These are phyloP conservation scores for Ferdinandea cuprea DNA, from an alignment of 2,888 invertebrate species.

Conservation along the genomic window DNA sequence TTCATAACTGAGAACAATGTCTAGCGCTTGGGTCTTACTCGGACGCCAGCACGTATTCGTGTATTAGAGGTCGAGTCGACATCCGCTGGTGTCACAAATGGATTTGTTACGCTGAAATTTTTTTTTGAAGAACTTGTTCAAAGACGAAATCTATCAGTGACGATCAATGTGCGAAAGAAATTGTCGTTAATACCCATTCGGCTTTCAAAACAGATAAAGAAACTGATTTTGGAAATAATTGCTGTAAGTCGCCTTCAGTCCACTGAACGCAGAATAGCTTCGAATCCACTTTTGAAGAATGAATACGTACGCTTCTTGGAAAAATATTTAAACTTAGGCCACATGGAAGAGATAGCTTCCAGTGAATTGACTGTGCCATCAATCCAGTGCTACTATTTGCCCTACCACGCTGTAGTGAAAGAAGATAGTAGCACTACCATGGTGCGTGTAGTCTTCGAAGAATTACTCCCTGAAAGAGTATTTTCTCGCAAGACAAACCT, in stretches of 20 bases:
- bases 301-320: slow-evolving; percentile 12
- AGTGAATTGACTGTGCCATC: background rate
- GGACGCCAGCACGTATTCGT: background rate
- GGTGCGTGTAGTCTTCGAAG: background rate
- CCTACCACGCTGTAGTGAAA: no score
- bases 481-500: background rate
- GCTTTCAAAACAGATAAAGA: background rate
- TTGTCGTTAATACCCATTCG: background rate
- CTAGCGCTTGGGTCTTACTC: background rate
- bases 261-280: slow-evolving; percentile 1
- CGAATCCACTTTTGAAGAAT: background rate
- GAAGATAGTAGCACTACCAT: no score
- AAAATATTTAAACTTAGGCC: background rate
- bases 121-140: background rate
- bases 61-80: background rate
- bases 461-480: background rate
- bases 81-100: background rate
- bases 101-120: background rate
- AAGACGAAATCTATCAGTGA: background rate
- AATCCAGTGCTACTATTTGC: background rate
- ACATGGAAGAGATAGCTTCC: slow-evolving; percentile 17
- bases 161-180: background rate
- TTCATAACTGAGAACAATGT: background rate
- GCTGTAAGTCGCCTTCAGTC: background rate
- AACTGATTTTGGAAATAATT: background rate